phyloP scores from a whole-genome alignment of 2,113 vertebrate species.

The Rostratula benghalensis region DNA sequence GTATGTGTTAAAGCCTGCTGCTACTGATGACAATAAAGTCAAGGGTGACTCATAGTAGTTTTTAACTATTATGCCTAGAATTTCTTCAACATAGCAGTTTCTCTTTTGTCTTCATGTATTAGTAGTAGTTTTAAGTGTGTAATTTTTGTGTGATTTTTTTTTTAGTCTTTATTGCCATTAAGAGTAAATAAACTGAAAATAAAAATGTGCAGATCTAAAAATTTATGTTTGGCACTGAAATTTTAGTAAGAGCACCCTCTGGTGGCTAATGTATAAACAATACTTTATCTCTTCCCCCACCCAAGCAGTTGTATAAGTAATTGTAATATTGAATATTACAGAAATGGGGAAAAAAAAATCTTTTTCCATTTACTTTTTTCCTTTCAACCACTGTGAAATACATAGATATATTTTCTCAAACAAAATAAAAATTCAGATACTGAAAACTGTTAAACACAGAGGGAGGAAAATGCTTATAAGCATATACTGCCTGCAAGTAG shows the following conservation, averaged over 20 bases:
- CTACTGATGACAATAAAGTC: background rate
- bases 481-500: background rate
- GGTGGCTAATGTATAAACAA: background rate
- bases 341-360: background rate
- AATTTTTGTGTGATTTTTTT: background rate
- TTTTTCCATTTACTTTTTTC: background rate
- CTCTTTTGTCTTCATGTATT: background rate
- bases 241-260: constrained; percentile 27
- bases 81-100: background rate
- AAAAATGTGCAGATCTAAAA: background rate
- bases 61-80: background rate
- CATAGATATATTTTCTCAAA: background rate
- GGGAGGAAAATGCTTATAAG: background rate
- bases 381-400: background rate
- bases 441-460: background rate
- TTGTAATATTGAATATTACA: background rate
- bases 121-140: background rate
- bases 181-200: background rate
- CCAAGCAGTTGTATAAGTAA: rapidly evolving
- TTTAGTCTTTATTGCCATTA: background rate
- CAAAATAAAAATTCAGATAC: background rate
- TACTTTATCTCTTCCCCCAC: background rate
- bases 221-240: background rate
- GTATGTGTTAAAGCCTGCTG: background rate
- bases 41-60: background rate